Evolutionary conservation across 2,113 vertebrate genomes (phyloP).

Genomic region (Cavia aperea): DNA sequence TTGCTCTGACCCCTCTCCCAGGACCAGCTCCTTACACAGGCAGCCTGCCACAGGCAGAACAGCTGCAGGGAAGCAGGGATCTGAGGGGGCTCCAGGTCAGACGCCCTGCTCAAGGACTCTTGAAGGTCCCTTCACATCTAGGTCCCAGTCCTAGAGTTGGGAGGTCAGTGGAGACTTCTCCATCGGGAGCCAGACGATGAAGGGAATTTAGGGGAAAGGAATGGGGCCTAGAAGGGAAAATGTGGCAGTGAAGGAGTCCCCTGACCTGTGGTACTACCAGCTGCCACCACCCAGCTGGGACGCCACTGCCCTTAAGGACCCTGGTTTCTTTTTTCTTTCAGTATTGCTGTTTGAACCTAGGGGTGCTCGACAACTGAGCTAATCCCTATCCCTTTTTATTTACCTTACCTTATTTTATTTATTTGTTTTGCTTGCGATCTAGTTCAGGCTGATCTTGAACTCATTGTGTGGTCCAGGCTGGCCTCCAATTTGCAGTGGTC

Average conservation of each 20-base stretch:
- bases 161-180: background rate
- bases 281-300: background rate
- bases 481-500: background rate
- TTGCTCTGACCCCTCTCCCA: background rate
- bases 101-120: background rate
- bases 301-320: background rate
- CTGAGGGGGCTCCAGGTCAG: background rate
- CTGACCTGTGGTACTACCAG: no score
- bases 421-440: background rate
- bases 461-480: background rate
- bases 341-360: background rate
- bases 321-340: background rate
- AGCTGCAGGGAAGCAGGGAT: background rate
- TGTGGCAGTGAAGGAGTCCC: background rate
- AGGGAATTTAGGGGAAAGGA: background rate
- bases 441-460: background rate
- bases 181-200: background rate
- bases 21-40: fast-evolving
- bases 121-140: background rate
- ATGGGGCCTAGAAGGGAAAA: background rate
- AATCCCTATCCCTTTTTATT: background rate
- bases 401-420: background rate
- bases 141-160: background rate
- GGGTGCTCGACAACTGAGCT: background rate
- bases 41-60: background rate